phyloP scores from a whole-genome alignment of 2,888 invertebrate species.

The Lepidocyrtinus sp. region DNA sequence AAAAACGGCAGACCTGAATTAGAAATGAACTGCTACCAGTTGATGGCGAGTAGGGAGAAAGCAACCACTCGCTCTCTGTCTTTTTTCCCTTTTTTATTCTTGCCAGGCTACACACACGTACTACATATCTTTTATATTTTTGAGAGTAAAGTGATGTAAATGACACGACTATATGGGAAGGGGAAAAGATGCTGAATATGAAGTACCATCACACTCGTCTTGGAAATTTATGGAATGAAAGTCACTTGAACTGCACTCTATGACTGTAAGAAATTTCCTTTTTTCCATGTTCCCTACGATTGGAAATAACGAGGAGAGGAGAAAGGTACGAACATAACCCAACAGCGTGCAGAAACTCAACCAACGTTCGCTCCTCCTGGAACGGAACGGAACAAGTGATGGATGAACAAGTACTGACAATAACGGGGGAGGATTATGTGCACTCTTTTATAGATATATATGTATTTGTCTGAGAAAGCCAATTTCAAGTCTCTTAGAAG shows the following conservation, averaged over 20 bases:
- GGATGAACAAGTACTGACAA: slow-evolving; percentile 60
- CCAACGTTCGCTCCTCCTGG: slow-evolving; percentile 26
- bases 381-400: slow-evolving; percentile 57
- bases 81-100: slow-evolving; percentile 41
- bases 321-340: neutral
- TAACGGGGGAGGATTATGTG: slow-evolving; percentile 49
- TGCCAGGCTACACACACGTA: slow-evolving; percentile 2
- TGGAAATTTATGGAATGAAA: slow-evolving; percentile 33
- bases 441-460: slow-evolving; percentile 25
- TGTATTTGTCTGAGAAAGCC: slow-evolving; percentile 19
- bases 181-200: slow-evolving; percentile 24
- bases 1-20: slow-evolving; percentile 57
- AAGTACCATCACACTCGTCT: slow-evolving; percentile 25
- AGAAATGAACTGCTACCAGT: slow-evolving; percentile 51
- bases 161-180: slow-evolving; percentile 32
- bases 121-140: slow-evolving; percentile 30
- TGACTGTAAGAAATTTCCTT: slow-evolving; percentile 19
- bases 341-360: slow-evolving; percentile 19
- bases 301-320: slow-evolving; percentile 12
- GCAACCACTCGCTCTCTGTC: slow-evolving; percentile 23
- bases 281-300: slow-evolving; percentile 17
- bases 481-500: slow-evolving; percentile 38
- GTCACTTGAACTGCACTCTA: slow-evolving; percentile 41
- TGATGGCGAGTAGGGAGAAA: slow-evolving; percentile 49
- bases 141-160: slow-evolving; percentile 52